Conservation (phyloP, 2,113 vertebrate genomes). For the Marcusenius ussheri region DNA sequence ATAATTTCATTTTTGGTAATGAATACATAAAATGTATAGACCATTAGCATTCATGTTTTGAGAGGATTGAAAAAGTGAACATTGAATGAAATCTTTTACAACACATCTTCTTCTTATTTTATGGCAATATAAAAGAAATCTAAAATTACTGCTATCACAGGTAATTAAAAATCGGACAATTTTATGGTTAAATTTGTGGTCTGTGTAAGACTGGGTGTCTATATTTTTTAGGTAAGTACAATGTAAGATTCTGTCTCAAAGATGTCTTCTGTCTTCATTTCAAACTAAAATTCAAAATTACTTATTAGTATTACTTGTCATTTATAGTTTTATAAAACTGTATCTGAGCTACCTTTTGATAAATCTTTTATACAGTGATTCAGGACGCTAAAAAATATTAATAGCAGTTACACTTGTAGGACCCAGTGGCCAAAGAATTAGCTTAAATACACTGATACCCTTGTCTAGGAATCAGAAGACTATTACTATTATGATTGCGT, state of each 20-base stretch:
- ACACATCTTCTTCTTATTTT: neutral
- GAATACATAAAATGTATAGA: neutral
- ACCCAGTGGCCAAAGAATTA: neutral
- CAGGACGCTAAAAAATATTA: neutral
- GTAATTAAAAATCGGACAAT: neutral
- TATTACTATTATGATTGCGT: neutral
- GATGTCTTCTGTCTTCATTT: neutral
- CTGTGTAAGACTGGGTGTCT: neutral
- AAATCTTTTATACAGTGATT: neutral
- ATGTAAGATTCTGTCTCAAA: neutral
- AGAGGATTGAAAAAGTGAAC: neutral
- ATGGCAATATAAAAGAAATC: neutral
- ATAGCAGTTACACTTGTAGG: neutral
- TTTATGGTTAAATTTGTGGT: neutral
- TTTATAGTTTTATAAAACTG: neutral
- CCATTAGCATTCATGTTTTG: neutral
- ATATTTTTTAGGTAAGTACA: neutral
- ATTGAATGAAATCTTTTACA: neutral
- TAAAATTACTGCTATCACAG: neutral
- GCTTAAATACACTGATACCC: neutral
- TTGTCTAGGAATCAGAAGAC: neutral
- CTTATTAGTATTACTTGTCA: neutral
- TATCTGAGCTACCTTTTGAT: neutral
- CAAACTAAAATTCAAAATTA: neutral
- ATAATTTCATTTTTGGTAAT: neutral